Conservation (phyloP, 2,797 vertebrate species). For the Ctenopoma multispine region DNA sequence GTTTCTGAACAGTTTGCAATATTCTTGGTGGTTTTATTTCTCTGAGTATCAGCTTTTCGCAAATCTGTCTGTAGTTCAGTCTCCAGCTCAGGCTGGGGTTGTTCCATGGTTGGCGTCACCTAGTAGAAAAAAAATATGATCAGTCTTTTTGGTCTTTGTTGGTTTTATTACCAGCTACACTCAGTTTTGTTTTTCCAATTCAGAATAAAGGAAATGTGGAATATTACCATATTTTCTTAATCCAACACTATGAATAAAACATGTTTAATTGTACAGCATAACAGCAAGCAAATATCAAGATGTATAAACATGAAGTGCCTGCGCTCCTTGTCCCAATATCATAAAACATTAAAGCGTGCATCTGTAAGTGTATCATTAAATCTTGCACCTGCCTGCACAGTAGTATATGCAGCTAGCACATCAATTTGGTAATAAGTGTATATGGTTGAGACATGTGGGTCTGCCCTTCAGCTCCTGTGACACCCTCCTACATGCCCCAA, state of each 20-base stretch:
- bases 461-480: constrained; percentile 74
- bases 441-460: constrained; percentile 72
- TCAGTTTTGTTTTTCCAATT: constrained; percentile 31
- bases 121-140: constrained; percentile 69
- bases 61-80: constrained; percentile 70
- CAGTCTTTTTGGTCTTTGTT: constrained; percentile 11
- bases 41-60: constrained; percentile 81
- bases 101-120: constrained; percentile 92
- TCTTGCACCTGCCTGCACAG: constrained; percentile 67
- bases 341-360: constrained; percentile 77
- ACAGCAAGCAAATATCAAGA: constrained; percentile 65
- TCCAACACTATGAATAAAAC: constrained; percentile 74
- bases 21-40: constrained; percentile 59
- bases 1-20: constrained; percentile 51
- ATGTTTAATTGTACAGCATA: constrained; percentile 66
- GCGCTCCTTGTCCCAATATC: constrained; percentile 61
- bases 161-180: constrained; percentile 13
- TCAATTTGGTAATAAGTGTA: constrained; percentile 78
- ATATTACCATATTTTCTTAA: constrained; percentile 61
- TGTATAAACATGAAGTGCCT: constrained; percentile 59
- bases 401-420: constrained; percentile 62
- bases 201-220: constrained; percentile 36
- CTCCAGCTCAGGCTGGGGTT: constrained; percentile 84
- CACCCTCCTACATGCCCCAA: constrained; percentile 74
- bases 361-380: constrained; percentile 66